Conservation (phyloP, 92 coral and sea anemone species). For the Scolanthus callimorphus region DNA sequence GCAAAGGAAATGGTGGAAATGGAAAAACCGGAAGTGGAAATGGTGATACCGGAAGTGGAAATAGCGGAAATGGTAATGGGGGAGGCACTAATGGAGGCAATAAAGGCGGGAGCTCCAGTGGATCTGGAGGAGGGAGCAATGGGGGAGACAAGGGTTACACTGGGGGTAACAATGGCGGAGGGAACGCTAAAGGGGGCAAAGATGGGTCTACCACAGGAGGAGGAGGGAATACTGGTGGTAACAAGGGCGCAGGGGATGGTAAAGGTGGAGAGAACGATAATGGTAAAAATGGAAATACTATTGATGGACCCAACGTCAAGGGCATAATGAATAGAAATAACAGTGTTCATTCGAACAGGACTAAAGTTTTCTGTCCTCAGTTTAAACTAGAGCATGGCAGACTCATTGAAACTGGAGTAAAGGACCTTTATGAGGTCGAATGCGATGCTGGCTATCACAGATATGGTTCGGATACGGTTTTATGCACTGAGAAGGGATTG, state of each 20-base stretch:
- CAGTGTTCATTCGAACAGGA: not conserved
- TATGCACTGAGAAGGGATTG: not conserved
- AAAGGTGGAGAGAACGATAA: not conserved
- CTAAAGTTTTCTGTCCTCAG: slow-evolving; percentile 13
- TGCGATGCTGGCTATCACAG: slow-evolving; percentile 18
- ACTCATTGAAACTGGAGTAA: slow-evolving; percentile 2
- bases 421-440: slow-evolving; percentile 12
- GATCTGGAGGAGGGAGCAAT: not conserved
- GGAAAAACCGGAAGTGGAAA: not conserved
- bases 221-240: not conserved
- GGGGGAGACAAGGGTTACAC: no score
- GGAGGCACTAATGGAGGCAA: not conserved
- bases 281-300: not conserved
- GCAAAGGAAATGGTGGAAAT: not conserved
- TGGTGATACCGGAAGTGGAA: not conserved
- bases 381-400: slow-evolving; percentile 11
- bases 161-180: not conserved
- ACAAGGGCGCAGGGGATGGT: not conserved
- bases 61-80: not conserved
- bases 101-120: not conserved
- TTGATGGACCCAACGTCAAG: not conserved
- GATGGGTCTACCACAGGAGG: not conserved
- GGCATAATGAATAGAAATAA: not conserved
- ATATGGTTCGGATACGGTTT: slow-evolving; percentile 11
- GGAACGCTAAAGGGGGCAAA: not conserved